A percentile compares a stretch with the other conserved stretches of the same genome.
Evolutionary conservation across 2,888 invertebrate species (phyloP).

Genomic region (Plebejus melissa): DNA sequence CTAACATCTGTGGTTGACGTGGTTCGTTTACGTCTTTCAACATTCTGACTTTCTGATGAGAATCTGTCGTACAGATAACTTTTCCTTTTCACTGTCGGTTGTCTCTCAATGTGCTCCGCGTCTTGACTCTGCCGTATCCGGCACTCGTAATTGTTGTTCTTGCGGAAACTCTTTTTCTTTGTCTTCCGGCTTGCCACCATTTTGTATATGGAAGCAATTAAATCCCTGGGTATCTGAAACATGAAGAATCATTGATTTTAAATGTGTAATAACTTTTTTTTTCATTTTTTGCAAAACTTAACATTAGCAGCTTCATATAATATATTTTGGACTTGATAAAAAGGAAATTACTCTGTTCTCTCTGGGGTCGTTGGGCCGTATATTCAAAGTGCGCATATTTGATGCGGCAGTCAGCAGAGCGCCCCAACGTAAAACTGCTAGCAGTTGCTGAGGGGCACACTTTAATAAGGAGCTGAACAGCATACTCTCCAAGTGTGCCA

Average conservation of each 20-base stretch:
- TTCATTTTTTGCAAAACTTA: background rate
- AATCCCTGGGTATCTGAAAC: constrained; percentile 83
- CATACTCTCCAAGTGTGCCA: constrained; percentile 90
- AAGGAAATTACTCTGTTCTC: constrained; percentile 79
- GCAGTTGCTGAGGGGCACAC: constrained; percentile 81
- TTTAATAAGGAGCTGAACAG: constrained; percentile 87
- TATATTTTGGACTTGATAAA: background rate
- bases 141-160: constrained; percentile 69
- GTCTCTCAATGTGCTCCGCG: constrained; percentile 53
- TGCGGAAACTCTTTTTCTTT: constrained; percentile 75
- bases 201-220: constrained; percentile 85
- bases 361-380: constrained; percentile 90
- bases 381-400: constrained; percentile 85
- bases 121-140: constrained; percentile 53
- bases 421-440: constrained; percentile 83
- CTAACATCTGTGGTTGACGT: constrained; percentile 54
- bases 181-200: constrained; percentile 85
- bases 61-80: constrained; percentile 68
- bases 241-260: background rate
- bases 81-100: constrained; percentile 61
- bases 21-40: constrained; percentile 61
- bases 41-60: constrained; percentile 64
- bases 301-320: background rate
- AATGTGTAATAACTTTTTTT: too few species aligned
- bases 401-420: constrained; percentile 85